A percentile compares a stretch with the other conserved stretches of the same genome.
phyloP scores from a whole-genome alignment of 2,797 vertebrate genomes.

The Notoglanidium macrostoma region DNA sequence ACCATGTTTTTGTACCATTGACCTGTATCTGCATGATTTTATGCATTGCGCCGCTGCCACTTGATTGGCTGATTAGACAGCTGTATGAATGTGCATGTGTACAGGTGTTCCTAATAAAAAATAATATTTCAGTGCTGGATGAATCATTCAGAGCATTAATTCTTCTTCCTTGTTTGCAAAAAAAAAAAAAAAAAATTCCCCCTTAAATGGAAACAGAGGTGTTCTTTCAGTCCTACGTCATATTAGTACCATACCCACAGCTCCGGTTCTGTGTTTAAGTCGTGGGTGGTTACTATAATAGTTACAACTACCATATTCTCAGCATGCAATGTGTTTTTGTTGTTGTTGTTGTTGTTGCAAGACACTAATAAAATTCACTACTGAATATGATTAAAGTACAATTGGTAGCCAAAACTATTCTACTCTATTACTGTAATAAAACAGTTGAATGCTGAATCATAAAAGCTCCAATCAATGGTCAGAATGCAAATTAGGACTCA shows the following conservation, averaged over 20 bases:
- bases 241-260: background rate
- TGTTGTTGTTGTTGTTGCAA: background rate
- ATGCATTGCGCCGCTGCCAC: background rate
- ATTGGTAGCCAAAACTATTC: background rate
- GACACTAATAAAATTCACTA: background rate
- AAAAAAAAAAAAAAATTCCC: background rate
- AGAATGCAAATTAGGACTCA: constrained; percentile 40
- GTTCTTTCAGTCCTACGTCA: background rate
- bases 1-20: background rate
- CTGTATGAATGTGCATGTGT: background rate
- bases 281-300: constrained; percentile 17
- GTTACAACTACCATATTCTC: background rate
- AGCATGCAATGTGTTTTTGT: background rate
- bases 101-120: background rate
- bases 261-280: background rate
- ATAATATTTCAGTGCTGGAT: background rate
- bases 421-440: background rate
- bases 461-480: constrained; percentile 15
- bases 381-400: background rate
- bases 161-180: background rate
- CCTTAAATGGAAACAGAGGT: constrained; percentile 15
- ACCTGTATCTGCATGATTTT: background rate
- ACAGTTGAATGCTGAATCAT: background rate
- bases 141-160: background rate
- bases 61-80: background rate